phyloP scores from a whole-genome alignment of 2,797 vertebrate genomes.

The Meda fulgida region DNA sequence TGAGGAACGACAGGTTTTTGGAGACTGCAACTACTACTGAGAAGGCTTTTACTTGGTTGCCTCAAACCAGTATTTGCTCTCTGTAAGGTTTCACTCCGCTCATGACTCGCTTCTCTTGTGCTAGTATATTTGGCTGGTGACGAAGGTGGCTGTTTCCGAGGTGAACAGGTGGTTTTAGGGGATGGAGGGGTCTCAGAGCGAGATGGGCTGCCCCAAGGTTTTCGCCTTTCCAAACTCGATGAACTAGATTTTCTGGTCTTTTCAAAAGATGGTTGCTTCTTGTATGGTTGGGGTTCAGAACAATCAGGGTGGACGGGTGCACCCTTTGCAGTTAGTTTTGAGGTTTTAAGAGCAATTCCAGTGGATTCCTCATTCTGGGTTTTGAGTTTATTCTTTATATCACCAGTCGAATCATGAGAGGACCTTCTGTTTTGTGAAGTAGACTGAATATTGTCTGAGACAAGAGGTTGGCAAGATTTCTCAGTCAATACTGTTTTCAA shows the following conservation, averaged over 20 bases:
- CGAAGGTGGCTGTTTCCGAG: conserved; percentile 70
- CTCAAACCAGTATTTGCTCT: conserved; percentile 74
- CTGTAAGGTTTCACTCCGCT: conserved; percentile 69
- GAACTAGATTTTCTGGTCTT: conserved; percentile 61
- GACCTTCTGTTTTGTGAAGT: conserved; percentile 56
- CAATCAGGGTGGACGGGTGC: conserved; percentile 43
- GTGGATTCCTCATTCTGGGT: conserved; percentile 68
- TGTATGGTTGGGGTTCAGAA: conserved; percentile 58
- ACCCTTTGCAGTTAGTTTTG: conserved; percentile 63
- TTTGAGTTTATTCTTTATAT: conserved; percentile 67
- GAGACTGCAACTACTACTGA: conserved; percentile 76
- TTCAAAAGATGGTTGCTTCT: conserved; percentile 74
- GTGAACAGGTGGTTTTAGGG: conserved; percentile 68
- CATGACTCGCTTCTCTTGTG: conserved; percentile 67
- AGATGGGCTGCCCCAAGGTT: conserved; percentile 76
- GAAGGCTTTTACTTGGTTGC: conserved; percentile 78
- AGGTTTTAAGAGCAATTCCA: conserved; percentile 56
- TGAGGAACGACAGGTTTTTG: conserved; percentile 81
- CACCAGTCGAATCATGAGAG: conserved; percentile 55
- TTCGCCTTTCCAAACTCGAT: conserved; percentile 77
- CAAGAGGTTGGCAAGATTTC: conserved; percentile 29
- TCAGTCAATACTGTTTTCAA: conserved; percentile 39
- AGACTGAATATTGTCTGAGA: conserved; percentile 32
- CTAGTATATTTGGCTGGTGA: conserved; percentile 74
- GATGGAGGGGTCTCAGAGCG: conserved; percentile 69